These are phyloP conservation scores for Schizothorax lantsangensis DNA, from an alignment of 2,797 vertebrate genomes.

Conservation along the genomic window DNA sequence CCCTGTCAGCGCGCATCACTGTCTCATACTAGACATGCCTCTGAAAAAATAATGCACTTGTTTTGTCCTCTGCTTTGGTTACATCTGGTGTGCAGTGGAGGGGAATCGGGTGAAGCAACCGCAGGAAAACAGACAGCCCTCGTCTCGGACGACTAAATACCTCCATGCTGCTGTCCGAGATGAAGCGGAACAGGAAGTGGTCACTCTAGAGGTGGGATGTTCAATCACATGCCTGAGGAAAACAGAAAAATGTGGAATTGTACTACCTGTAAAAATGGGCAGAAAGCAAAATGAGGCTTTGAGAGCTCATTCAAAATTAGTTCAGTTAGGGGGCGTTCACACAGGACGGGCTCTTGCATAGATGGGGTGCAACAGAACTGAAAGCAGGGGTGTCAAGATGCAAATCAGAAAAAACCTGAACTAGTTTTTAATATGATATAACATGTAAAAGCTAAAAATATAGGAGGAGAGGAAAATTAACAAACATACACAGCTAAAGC, in stretches of 20 bases:
- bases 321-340: background rate
- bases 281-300: background rate
- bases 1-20: constrained; percentile 79
- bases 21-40: constrained; percentile 68
- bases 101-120: constrained; percentile 65
- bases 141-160: constrained; percentile 3
- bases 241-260: background rate
- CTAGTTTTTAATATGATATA: background rate
- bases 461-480: background rate
- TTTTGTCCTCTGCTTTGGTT: constrained; percentile 74
- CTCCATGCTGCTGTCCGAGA: constrained; percentile 14
- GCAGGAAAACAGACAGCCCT: constrained; percentile 50
- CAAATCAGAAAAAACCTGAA: background rate
- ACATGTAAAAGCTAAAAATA: background rate
- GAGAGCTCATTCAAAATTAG: background rate
- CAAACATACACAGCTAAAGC: background rate
- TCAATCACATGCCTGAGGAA: background rate
- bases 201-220: background rate
- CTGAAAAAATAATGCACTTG: constrained; percentile 76
- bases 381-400: background rate
- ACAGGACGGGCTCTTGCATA: background rate
- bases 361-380: background rate
- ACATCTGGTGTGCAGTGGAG: constrained; percentile 72
- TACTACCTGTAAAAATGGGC: background rate
- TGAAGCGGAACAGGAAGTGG: constrained; percentile 22